A percentile compares a stretch with the other conserved stretches of the same genome.
These are phyloP conservation scores for Myocastor coypus DNA, from an alignment of 2,113 vertebrate genomes.

Conservation along the genomic window DNA sequence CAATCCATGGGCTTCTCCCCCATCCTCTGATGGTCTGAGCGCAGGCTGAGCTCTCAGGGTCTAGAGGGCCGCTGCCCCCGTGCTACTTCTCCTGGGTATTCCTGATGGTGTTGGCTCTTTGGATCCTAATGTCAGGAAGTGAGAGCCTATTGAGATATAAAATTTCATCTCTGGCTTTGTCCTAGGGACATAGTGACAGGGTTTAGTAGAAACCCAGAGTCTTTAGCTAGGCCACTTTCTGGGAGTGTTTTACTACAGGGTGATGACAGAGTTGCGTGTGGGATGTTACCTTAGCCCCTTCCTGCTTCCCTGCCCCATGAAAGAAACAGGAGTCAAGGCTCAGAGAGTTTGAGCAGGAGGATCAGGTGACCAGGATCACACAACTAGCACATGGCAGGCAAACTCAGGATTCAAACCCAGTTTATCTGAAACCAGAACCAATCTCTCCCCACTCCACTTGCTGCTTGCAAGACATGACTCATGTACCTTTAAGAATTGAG, in stretches of 20 bases:
- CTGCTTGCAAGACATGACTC: neutral
- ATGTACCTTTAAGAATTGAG: neutral
- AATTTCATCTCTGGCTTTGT: neutral
- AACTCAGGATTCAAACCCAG: neutral
- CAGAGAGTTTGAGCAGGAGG: neutral
- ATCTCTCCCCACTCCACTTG: rapidly evolving
- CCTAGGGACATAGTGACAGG: neutral
- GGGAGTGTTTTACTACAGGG: neutral
- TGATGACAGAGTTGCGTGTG: neutral
- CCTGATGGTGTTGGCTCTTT: neutral
- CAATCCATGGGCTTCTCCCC: neutral
- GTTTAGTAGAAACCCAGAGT: neutral
- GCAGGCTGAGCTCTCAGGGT: neutral
- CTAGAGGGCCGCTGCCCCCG: neutral
- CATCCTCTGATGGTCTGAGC: neutral
- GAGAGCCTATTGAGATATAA: slow-evolving; percentile 31
- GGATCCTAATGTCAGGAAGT: neutral
- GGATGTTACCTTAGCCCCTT: neutral
- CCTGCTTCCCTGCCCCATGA: neutral
- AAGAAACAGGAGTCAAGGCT: neutral
- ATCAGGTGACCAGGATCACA: neutral
- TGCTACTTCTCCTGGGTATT: rapidly evolving
- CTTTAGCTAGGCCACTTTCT: neutral
- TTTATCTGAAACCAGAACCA: neutral
- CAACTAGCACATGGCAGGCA: neutral